Evolutionary conservation across 2,113 vertebrate genomes (phyloP), one percentile per base, ranked within the genome.

Genomic region (Tringa solitaria): DNA sequence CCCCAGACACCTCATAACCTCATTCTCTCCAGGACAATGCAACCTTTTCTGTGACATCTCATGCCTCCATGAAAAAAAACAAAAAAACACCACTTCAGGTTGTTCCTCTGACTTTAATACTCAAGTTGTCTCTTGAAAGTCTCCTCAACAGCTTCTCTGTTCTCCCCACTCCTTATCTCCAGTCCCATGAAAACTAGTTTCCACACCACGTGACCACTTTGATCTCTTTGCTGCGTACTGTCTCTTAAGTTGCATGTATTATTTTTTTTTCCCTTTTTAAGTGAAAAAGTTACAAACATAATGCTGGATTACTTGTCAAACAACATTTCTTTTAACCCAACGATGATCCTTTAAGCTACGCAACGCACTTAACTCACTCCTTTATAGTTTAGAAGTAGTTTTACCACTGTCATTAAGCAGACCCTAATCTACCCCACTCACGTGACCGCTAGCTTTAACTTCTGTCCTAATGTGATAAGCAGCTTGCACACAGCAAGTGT

Each of bases 261-360:
- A 15, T 43, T 17, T 37, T 39, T 35, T 46, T 48, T 8, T 15
- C 5, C 4, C 8, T 35, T 30, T 84, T n/a, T 27, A 43, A 67
- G 35, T 24, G 23, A 43, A n/a, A 73, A 26, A 8, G 16, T 57
- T n/a, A 39, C 12, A 33, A 61, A 45, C 5, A 0, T 6, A 27
- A 70, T 1, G 1, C 26, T 35, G 60, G 33, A 9, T 67, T 57
- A 2, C 27, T n/a, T 84, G 43, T 22, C 68, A 43, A 86, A 37
- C 2, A 19, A n/a, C 12, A 3, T 4, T 4, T 21, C 19, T 46
- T 90, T 73, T 1, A 68, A 26, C 28, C 18, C 11, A n/a, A 24
- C 41, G 56, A 32, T 6, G 59, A 19, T 26, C 28, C 37, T 76
- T 28, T 26, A 83, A 54, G 18, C 14, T 21, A 14, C 0, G 0